Evolutionary conservation across 1,140 invertebrate genomes (phyloP).

Genomic region (Episyrphus balteatus): DNA sequence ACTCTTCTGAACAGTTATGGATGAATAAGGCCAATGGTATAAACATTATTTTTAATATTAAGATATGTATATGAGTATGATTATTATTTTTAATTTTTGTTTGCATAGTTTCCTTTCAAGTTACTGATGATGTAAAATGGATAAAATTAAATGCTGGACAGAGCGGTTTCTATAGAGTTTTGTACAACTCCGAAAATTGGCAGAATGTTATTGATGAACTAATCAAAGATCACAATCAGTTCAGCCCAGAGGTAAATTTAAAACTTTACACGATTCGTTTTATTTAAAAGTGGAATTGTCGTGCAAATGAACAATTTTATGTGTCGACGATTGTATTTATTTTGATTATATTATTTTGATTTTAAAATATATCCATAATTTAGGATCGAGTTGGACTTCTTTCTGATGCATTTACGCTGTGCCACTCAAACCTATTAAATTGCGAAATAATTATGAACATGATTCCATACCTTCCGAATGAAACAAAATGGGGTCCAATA

Average conservation of each 20-base stretch:
- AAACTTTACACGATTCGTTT: too few species aligned
- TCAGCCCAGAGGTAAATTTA: conserved; percentile 41
- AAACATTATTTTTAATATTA: neutral
- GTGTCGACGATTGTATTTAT: neutral
- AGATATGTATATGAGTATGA: too few species aligned
- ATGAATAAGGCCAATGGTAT: conserved; percentile 21
- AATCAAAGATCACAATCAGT: conserved; percentile 51
- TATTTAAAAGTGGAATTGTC: neutral
- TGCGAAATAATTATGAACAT: conserved; percentile 54
- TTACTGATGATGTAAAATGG: conserved; percentile 54
- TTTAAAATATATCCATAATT: neutral
- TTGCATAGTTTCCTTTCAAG: conserved; percentile 51
- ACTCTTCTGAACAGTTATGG: conserved; percentile 31
- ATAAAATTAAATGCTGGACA: conserved; percentile 81
- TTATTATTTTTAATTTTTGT: conserved; percentile 7
- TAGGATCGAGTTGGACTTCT: conserved; percentile 59
- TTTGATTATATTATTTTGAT: neutral
- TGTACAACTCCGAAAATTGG: conserved; percentile 74
- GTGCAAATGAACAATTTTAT: neutral
- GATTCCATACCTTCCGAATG: conserved; percentile 57
- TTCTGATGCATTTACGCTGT: conserved; percentile 63
- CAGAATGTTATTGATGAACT: conserved; percentile 56
- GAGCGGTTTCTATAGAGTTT: conserved; percentile 76
- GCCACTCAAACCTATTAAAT: conserved; percentile 58
- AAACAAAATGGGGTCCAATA: conserved; percentile 64